Evolutionary conservation across 2,888 invertebrate species (phyloP).

Genomic region (Suillia variegata): DNA sequence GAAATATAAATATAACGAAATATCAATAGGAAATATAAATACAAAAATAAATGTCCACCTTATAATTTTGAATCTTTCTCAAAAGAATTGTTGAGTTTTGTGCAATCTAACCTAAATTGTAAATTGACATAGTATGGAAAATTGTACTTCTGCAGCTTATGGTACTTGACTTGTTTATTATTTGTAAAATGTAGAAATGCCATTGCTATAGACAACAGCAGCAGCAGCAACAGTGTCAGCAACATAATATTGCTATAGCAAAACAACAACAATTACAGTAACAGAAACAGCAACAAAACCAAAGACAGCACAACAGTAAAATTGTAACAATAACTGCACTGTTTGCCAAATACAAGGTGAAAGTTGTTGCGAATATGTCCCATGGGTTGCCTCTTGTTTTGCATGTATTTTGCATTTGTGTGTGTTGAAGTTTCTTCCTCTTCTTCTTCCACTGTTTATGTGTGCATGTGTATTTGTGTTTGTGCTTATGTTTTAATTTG

Average conservation of each 20-base stretch:
- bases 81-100: no score
- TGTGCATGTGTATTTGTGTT: conserved; percentile 15
- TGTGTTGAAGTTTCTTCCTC: conserved; percentile 16
- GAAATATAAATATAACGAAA: no score
- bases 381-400: conserved; percentile 15
- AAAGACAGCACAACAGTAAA: no score
- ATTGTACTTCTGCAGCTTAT: background rate
- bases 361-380: background rate
- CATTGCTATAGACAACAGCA: background rate
- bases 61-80: no score
- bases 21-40: no score
- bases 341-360: no score
- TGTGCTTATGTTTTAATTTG: conserved; percentile 24
- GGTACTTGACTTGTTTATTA: conserved; percentile 13
- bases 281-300: no score
- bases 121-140: background rate
- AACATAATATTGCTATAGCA: background rate
- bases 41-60: no score
- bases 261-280: no score
- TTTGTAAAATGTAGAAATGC: background rate
- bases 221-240: background rate
- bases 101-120: no score
- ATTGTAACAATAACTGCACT: no score
- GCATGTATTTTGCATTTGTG: conserved; percentile 2
- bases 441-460: no score